Base-by-base conservation (phyloP, 2,888 invertebrate species). In the Raillietiella orientalis region DNA sequence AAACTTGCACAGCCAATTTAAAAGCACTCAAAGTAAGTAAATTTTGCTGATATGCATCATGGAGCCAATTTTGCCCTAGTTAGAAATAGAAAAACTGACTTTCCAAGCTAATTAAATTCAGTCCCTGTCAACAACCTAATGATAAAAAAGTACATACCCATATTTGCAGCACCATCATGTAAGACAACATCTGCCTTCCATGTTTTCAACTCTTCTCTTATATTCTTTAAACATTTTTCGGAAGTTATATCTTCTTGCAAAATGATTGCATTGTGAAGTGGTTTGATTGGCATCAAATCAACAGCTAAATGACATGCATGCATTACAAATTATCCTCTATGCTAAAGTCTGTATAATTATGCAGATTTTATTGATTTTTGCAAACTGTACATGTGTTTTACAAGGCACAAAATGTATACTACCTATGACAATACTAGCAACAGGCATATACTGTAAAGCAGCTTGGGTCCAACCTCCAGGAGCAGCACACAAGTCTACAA, bases 391-490 rank as follows among this genome's bases (percentile, higher is more conserved):
- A 22, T 6, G 11, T 11, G 6, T 22, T 17, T 17, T 8, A 17
- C 19, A 17, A 17, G 11, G 22, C 11, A 5, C 11, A 22, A 8
- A 22, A 8, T 17, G 6, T 8, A 4, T 24, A 34, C 37, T 41
- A 53, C 58, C 87, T 25, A 96, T 56, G 9, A 93, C 75, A 28
- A 90, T 57, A 41, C 82, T 82, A 4, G 87, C 84, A 0, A 87
- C 59, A 0, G 96, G 93, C 79, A 93, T 90, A 44, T 84, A 77
- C 45, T 96, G 72, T 38, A 71, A 67, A 24, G 90, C 93, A 27
- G 96, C 93, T 39, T 57, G 96, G 67, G 93, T 75, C 93, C 96
- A 93, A 37, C 90, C 90, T 41, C 93, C 93, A 2, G 96, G 96
- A 2, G 96, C 96, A 9, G 96, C 96, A 51, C 96, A 99, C 32